These are phyloP conservation scores for Drosophila varians DNA, from an alignment of 1,140 invertebrate species.

Conservation along the genomic window DNA sequence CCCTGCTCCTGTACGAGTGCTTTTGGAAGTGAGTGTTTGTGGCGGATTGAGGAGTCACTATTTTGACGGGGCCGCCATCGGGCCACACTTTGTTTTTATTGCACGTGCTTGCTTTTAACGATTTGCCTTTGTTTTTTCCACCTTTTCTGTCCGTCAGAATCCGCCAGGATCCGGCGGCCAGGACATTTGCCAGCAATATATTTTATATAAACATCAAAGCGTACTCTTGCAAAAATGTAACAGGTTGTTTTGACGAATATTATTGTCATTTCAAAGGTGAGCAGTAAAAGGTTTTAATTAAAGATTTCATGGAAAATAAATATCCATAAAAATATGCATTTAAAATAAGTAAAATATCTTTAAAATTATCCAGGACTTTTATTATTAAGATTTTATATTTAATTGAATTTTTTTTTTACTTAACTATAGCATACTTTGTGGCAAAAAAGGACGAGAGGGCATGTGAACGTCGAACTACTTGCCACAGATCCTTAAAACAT, in stretches of 20 bases:
- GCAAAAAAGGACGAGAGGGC: too few relatives aligned
- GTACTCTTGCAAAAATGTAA: too few relatives aligned
- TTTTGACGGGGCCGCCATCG: constrained; percentile 21
- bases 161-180: neutral
- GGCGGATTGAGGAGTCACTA: constrained; percentile 33
- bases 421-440: neutral
- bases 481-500: constrained; percentile 22
- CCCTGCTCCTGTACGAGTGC: constrained; percentile 18
- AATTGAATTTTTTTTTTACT: neutral
- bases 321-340: too few relatives aligned
- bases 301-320: too few relatives aligned
- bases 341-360: too few relatives aligned
- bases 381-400: neutral
- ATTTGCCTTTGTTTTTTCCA: constrained; percentile 26
- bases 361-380: too few relatives aligned
- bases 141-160: neutral
- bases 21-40: neutral
- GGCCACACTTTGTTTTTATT: constrained; percentile 76
- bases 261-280: too few relatives aligned
- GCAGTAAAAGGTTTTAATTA: too few relatives aligned
- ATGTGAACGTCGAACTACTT: constrained; percentile 24
- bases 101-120: constrained; percentile 61
- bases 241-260: too few relatives aligned
- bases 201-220: too few relatives aligned
- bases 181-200: neutral